Evolutionary conservation across 2,888 invertebrate genomes (phyloP), one percentile per base, ranked within the genome.

Genomic region (Lordiphosa andalusiaca): DNA sequence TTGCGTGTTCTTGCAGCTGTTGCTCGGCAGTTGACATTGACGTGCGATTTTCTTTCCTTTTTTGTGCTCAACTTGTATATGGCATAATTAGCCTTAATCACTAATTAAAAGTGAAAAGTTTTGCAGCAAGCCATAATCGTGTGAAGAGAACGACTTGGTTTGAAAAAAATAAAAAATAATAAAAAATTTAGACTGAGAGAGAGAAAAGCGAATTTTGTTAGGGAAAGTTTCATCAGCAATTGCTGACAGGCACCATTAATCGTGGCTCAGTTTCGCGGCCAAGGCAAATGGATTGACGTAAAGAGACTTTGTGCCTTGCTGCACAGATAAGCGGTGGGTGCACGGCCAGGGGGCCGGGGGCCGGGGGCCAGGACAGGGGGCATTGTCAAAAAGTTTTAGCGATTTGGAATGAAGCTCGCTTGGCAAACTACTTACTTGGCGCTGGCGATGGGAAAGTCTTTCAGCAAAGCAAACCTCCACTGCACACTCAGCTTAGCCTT

Each of bases 301-400:
- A 33, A 56, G 71, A 61, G 21, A 35, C 67, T 73, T 73, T 58
- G 60, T 70, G 60, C 67, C 67, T 54, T 70, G 60, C 67, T 54
- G 64, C 60, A 67, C 42, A 73, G 71, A 71, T 71, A 71, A 71
- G 67, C 67, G 33, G 1, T 35, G 33, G 19, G 16, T 13, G 10
- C 16, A 3, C 13, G 25, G 55, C 51, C 23, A 23, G 60, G 49
- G 44, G 41, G n/a, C n/a, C n/a, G n/a, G n/a, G n/a, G n/a, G n/a
- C n/a, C n/a, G n/a, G n/a, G n/a, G n/a, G n/a, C n/a, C n/a, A n/a
- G n/a, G n/a, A n/a, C n/a, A n/a, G n/a, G 59, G 52, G 54, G 59
- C 64, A 68, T 71, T 73, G 71, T 71, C 74, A 73, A 72, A 71
- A 73, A 72, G 64, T 72, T 72, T 73, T 67, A 72, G 74, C 68